Base-by-base conservation (phyloP, 2,797 vertebrate genomes). In the Chrosomus eos region DNA sequence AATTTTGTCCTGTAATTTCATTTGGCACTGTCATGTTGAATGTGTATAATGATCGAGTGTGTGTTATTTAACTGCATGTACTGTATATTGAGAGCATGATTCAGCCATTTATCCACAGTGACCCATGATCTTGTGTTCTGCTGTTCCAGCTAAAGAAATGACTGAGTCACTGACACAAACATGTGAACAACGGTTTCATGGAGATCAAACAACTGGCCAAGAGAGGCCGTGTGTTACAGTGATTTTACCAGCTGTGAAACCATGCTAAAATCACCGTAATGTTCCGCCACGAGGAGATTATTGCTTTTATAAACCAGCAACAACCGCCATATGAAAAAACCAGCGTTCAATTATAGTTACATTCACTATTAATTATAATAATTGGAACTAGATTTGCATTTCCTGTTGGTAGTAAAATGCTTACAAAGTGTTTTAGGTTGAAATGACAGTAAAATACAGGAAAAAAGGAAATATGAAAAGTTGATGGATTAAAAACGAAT, bases 1-100 rank as follows among this genome's bases (percentile, higher is more conserved):
- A 3, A 21, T 38, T 26, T 38, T 73, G 79, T 87, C 75, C 74
- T 55, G 45, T 51, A 8, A 74, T 79, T 86, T 86, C 75, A 73
- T 51, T 68, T 18, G 78, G 36, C 31, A 28, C 16, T 58, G 45
- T 81, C 16, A 58, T 77, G 71, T 53, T 55, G 45, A 67, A 19
- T 58, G 26, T 64, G 82, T 68, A 36, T 80, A 7, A 71, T 26
- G 51, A 31, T 48, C 2, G 48, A 60, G 66, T 28, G 48, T 31
- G 31, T 82, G 4, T 51, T 74, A 74, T 51, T 74, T 36, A 76
- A 33, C 70, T 67, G 58, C 78, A 60, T 60, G 58, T 60, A n/a
- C 16, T 60, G 58, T 60, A n/a, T 28, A 28, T 11, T 60, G n/a
- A 60, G 58, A 60, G 23, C 23, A 5, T 10, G 9, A n/a, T 26